Evolutionary conservation across 2,888 invertebrate genomes (phyloP).

Genomic region (Atethmia centrago): DNA sequence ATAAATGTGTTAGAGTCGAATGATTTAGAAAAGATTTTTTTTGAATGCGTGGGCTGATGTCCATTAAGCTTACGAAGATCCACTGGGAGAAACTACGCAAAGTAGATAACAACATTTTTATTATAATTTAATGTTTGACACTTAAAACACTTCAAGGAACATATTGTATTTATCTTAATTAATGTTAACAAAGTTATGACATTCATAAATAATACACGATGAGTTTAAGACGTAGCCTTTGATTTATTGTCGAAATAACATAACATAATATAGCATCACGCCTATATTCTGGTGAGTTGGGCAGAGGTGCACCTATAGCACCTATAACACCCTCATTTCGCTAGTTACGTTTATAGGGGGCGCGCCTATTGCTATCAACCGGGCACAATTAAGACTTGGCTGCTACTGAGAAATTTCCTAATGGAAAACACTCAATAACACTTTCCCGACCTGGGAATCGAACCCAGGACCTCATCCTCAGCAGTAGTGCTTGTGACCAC

Average conservation of each 20-base stretch:
- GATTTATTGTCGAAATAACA: slow-evolving; percentile 23
- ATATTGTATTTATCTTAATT: slow-evolving; percentile 57
- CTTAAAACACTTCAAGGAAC: slow-evolving; percentile 44
- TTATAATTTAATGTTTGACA: slow-evolving; percentile 57
- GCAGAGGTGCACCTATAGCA: too few species aligned
- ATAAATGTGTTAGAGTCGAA: slow-evolving; percentile 72
- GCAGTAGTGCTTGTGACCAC: too few species aligned
- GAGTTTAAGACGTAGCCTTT: not conserved
- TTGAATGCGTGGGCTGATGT: slow-evolving; percentile 51
- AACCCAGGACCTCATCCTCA: too few species aligned
- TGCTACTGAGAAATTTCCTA: too few species aligned
- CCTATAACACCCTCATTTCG: too few species aligned
- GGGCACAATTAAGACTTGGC: too few species aligned
- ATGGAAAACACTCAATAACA: too few species aligned
- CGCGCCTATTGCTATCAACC: too few species aligned
- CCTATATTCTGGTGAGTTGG: too few species aligned
- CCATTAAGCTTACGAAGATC: slow-evolving; percentile 38
- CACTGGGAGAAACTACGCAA: slow-evolving; percentile 33
- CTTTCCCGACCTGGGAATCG: too few species aligned
- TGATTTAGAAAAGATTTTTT: slow-evolving; percentile 53
- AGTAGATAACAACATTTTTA: slow-evolving; percentile 38
- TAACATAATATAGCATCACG: too few species aligned
- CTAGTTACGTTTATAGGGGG: too few species aligned
- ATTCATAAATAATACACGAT: slow-evolving; percentile 15
- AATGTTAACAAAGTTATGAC: slow-evolving; percentile 16